Percentiles rank a stretch among this genome's conserved stretches.
phyloP scores from a whole-genome alignment of 2,888 invertebrate genomes.

The Polyploca ridens region DNA sequence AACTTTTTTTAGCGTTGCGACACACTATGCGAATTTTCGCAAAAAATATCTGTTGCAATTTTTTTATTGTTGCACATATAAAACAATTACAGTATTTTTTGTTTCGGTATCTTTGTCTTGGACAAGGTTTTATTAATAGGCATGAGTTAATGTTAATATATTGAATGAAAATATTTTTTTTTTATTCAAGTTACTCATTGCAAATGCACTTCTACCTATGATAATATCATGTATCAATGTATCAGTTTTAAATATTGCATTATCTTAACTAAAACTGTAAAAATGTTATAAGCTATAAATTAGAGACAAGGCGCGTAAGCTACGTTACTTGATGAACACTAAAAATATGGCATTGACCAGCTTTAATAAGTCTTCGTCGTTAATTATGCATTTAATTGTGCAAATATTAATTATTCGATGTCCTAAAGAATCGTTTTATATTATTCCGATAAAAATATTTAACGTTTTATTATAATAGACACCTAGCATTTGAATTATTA shows the following conservation, averaged over 20 bases:
- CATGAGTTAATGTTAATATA: not conserved
- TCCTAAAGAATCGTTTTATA: not conserved
- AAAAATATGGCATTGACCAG: slow-evolving; percentile 57
- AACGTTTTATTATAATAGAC: too few species aligned
- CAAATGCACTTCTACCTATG: too few species aligned
- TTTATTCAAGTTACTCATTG: too few species aligned
- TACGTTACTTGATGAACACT: not conserved
- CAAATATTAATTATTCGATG: too few species aligned
- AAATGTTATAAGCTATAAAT: not conserved
- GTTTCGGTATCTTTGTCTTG: not conserved
- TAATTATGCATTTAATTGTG: not conserved
- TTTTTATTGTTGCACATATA: slow-evolving; percentile 23
- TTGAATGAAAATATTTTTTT: not conserved
- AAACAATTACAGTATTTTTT: slow-evolving; percentile 18
- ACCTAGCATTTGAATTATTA: not conserved
- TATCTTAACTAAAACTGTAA: too few species aligned
- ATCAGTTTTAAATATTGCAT: too few species aligned
- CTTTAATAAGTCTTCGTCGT: slow-evolving; percentile 42
- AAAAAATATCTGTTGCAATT: slow-evolving; percentile 24
- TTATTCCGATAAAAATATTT: too few species aligned
- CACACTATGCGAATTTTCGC: slow-evolving; percentile 66
- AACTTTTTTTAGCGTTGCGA: slow-evolving; percentile 62
- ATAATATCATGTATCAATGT: too few species aligned
- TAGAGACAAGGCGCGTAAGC: too few species aligned
- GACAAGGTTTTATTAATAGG: not conserved